phyloP scores from a whole-genome alignment of 2,888 invertebrate genomes.

The Candidula unifasciata region DNA sequence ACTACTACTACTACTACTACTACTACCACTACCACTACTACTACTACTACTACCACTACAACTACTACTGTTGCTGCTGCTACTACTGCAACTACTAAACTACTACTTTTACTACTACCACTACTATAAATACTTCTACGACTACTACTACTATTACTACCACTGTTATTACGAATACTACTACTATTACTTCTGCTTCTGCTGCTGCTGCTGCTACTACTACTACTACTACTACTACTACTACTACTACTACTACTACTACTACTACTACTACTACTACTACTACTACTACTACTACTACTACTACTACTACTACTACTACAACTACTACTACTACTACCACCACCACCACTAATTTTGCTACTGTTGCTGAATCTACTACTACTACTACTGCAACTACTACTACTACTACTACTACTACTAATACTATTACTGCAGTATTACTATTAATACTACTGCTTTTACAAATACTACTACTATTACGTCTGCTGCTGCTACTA shows the following conservation, averaged over 20 bases:
- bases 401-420: slow-evolving; percentile 36
- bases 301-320: background rate
- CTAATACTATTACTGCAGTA: slow-evolving; percentile 7
- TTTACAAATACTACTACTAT: background rate
- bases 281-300: slow-evolving; percentile 35
- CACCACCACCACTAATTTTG: slow-evolving; percentile 10
- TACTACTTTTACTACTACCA: background rate
- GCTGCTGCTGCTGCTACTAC: background rate
- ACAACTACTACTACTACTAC: too few species aligned
- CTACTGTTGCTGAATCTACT: slow-evolving; percentile 1
- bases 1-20: background rate
- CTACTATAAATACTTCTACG: too few species aligned
- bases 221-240: slow-evolving; percentile 22
- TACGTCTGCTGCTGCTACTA: too few species aligned
- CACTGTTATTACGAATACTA: too few species aligned
- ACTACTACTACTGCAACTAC: slow-evolving; percentile 16
- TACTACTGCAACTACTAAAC: background rate
- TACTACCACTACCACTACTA: slow-evolving; percentile 18
- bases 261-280: slow-evolving; percentile 36
- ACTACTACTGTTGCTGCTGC: slow-evolving; percentile 13
- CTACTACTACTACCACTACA: slow-evolving; percentile 19
- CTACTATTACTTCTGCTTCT: too few species aligned
- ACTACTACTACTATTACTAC: background rate
- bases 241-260: slow-evolving; percentile 30
- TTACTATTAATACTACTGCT: background rate